These are phyloP conservation scores for Echinarachnius parma DNA, from an alignment of 53 echinoderm and acorn worm genomes.

Conservation along the genomic window DNA sequence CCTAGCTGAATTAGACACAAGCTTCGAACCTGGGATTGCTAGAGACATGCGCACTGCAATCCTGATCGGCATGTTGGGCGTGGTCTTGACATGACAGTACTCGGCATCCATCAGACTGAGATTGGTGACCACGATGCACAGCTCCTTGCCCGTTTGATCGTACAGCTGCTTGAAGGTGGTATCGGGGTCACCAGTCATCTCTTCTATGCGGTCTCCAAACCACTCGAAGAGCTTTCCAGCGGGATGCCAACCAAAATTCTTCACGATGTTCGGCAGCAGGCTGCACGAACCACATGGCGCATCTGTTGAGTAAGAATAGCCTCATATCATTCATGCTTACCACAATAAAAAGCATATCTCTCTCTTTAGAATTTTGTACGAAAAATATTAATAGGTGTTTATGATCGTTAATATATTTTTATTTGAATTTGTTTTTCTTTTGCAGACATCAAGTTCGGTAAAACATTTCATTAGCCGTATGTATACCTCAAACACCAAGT, in stretches of 20 bases:
- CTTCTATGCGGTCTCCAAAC: conserved; percentile 66
- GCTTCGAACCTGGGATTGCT: conserved; percentile 78
- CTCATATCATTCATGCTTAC: no score
- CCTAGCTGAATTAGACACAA: no score
- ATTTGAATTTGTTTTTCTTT: no score
- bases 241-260: conserved; percentile 86
- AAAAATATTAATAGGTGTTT: no score
- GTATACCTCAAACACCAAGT: no score
- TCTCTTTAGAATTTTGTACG: no score
- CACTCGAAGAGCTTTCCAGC: conserved; percentile 58
- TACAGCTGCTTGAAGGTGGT: conserved; percentile 75
- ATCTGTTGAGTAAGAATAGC: conserved; percentile 44
- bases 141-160: conserved; percentile 24
- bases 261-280: conserved; percentile 63
- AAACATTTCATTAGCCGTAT: no score
- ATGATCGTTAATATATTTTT: no score
- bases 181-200: conserved; percentile 56
- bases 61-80: conserved; percentile 13
- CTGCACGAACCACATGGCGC: conserved; percentile 65
- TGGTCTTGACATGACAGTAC: conserved; percentile 39
- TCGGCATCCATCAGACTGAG: conserved; percentile 75
- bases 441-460: no score
- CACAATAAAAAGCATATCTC: no score
- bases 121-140: conserved; percentile 45
- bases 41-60: conserved; percentile 80